Evolutionary conservation across 1,140 invertebrate genomes (phyloP), one percentile per base, ranked within the genome.

Genomic region (Lucilia cuprina): DNA sequence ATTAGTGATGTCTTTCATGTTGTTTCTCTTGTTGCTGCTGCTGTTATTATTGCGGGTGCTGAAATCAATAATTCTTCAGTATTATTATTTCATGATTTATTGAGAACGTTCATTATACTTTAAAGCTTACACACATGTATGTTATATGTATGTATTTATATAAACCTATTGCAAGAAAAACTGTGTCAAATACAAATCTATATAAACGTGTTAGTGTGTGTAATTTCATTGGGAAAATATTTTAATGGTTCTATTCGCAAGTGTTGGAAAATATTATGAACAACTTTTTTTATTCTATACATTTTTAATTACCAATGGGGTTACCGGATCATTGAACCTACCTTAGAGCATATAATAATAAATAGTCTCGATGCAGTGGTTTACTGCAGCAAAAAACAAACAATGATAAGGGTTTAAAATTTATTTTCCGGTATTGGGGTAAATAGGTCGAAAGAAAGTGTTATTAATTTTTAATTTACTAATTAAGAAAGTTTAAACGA

Each of bases 51-150:
- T 78, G 75, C 75, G 75, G 75, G 75, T 78, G 75, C 75, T 78
- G 75, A 78, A 78, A 78, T 78, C 75, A 78, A 78, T 78, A 78
- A 78, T 78, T 35, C 75, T 34, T 41, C 75, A 78, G 34, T 78
- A 30, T 41, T 41, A 19, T 41, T 2, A 41, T 78, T 41, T 47
- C n/a, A 47, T 78, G 34, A 78, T 78, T 78, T 78, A 78, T 78
- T 78, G 75, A 78, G 13, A 60, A 60, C 55, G 55, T 60, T 60
- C 55, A 60, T 78, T n/a, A n/a, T 35, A 78, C 34, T 41, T 41
- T 47, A 5, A 74, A 74, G 35, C 21, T 35, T 5, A 78, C 75
- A 30, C 21, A 75, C 25, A 30, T 30, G 25, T 30, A 30, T 30
- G 25, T 30, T 30, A 30, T 30, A 30, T 30, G 25, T 30, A 30